Evolutionary conservation across 2,888 invertebrate genomes (phyloP).

Genomic region (Bursaphelenchus okinawaensis): DNA sequence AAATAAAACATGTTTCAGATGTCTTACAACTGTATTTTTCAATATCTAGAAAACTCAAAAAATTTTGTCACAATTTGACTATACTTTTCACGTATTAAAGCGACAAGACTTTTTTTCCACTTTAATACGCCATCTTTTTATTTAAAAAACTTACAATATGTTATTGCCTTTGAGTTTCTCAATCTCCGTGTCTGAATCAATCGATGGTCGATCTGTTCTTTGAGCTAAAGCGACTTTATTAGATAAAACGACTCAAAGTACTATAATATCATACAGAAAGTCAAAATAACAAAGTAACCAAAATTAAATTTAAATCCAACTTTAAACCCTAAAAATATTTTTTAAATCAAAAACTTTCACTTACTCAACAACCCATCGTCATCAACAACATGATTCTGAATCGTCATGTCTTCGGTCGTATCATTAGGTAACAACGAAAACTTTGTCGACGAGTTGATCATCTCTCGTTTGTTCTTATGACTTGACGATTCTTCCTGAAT

Average conservation of each 20-base stretch:
- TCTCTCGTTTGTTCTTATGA: conserved; percentile 4
- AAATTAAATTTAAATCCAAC: not conserved
- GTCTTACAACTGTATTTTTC: too few species aligned
- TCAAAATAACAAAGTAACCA: too few species aligned
- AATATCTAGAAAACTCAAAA: too few species aligned
- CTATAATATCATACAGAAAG: too few species aligned
- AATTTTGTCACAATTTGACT: too few species aligned
- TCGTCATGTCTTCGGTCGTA: not conserved
- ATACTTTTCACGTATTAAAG: too few species aligned
- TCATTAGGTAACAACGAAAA: conserved; percentile 2
- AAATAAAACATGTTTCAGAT: too few species aligned
- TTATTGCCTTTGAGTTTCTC: not conserved
- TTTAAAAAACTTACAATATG: not conserved
- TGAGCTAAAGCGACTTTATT: not conserved
- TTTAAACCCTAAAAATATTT: not conserved
- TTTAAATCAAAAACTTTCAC: not conserved
- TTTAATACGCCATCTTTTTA: too few species aligned
- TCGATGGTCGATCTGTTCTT: not conserved
- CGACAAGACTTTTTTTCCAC: too few species aligned
- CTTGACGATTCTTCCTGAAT: conserved; percentile 30
- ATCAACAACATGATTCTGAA: not conserved
- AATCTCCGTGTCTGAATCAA: not conserved
- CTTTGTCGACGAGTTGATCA: conserved; percentile 7
- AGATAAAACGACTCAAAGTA: too few species aligned
- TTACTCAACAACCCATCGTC: not conserved